phyloP scores from a whole-genome alignment of 2,888 invertebrate species.

The Eutolmus rufibarbis region DNA sequence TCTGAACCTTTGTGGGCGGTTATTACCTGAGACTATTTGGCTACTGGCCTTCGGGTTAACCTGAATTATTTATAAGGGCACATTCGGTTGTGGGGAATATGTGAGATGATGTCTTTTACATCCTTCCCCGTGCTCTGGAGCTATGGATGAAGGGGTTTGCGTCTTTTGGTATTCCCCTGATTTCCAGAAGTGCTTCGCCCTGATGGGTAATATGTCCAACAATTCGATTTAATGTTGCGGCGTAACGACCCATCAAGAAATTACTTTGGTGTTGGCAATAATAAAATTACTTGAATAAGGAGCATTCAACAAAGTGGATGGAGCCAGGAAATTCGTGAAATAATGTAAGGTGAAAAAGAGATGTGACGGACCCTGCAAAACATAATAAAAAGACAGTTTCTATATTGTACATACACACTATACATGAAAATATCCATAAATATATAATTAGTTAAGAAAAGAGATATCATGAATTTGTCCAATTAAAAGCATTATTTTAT shows the following conservation, averaged over 20 bases:
- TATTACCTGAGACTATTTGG: background rate
- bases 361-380: background rate
- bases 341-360: background rate
- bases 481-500: background rate
- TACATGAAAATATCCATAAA: background rate
- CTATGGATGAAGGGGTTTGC: background rate
- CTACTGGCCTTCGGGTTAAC: background rate
- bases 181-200: background rate
- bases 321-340: background rate
- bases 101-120: background rate
- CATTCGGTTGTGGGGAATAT: background rate
- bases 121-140: background rate
- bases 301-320: background rate
- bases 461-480: background rate
- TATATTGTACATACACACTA: background rate
- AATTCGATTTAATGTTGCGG: background rate
- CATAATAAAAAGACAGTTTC: background rate
- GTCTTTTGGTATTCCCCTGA: background rate
- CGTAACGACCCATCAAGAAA: background rate
- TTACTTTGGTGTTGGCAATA: background rate
- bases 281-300: background rate
- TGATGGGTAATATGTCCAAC: background rate
- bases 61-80: background rate
- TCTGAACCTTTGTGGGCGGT: background rate
- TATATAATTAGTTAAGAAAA: background rate